Evolutionary conservation across 2,888 invertebrate genomes (phyloP).

Genomic region (Parnassius glacialis): DNA sequence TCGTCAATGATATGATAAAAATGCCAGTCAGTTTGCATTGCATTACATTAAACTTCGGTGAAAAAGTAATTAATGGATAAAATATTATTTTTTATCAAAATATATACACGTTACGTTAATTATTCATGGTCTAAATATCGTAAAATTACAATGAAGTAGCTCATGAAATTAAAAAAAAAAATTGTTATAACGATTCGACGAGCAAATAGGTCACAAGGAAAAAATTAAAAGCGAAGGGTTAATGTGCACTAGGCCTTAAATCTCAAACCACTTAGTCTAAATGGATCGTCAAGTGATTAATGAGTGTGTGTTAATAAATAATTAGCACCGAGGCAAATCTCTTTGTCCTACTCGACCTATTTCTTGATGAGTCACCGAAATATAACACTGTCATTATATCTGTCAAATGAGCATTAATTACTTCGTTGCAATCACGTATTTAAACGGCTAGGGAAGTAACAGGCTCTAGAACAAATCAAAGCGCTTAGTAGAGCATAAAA

Average conservation of each 20-base stretch:
- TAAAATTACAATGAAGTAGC: background rate
- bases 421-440: too few relatives aligned
- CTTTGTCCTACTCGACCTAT: slow-evolving; percentile 21
- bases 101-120: too few relatives aligned
- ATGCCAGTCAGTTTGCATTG: too few relatives aligned
- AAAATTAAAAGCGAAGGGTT: slow-evolving; percentile 20
- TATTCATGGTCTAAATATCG: background rate
- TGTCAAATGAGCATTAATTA: too few relatives aligned
- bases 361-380: slow-evolving; percentile 20
- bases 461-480: too few relatives aligned
- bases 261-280: slow-evolving; percentile 26
- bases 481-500: too few relatives aligned
- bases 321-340: slow-evolving; percentile 12
- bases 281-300: slow-evolving; percentile 28
- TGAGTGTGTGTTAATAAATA: slow-evolving; percentile 26
- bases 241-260: slow-evolving; percentile 17
- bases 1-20: too few relatives aligned
- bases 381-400: slow-evolving; percentile 12
- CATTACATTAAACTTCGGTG: too few relatives aligned
- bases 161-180: too few relatives aligned
- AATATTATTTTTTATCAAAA: too few relatives aligned
- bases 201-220: slow-evolving; percentile 20
- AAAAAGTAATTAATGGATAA: too few relatives aligned
- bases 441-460: too few relatives aligned
- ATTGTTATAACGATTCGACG: slow-evolving; percentile 1